These are phyloP conservation scores for Brachyhypopomus gauderio DNA, from an alignment of 2,113 vertebrate genomes.

Conservation along the genomic window DNA sequence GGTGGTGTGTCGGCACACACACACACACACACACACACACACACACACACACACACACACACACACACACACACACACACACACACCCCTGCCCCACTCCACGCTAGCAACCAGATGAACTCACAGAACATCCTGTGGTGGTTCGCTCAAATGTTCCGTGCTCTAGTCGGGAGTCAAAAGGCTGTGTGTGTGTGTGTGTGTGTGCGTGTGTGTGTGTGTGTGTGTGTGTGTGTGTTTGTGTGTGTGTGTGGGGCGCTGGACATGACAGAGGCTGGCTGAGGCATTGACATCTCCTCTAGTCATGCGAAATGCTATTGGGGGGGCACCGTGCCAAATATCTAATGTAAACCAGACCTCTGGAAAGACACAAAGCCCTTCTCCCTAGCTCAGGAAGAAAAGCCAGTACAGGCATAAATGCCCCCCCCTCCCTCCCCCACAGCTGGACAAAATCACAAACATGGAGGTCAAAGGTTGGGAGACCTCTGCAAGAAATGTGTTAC, in stretches of 20 bases:
- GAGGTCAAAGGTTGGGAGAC: constrained; percentile 35
- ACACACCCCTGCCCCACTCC: constrained; percentile 16
- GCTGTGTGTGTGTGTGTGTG: constrained; percentile 27
- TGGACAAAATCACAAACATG: constrained; percentile 35
- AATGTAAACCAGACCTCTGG: constrained; percentile 71
- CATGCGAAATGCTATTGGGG: constrained; percentile 56
- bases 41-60: neutral
- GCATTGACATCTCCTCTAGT: constrained; percentile 67
- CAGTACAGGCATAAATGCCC: neutral
- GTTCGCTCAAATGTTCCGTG: constrained; percentile 66
- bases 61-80: constrained; percentile 12
- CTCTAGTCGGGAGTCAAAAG: constrained; percentile 30
- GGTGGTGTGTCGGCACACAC: neutral
- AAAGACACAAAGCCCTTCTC: constrained; percentile 55
- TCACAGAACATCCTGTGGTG: constrained; percentile 43
- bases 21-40: neutral
- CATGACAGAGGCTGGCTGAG: constrained; percentile 47
- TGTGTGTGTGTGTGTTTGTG: constrained; percentile 32
- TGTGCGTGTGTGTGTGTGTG: constrained; percentile 30
- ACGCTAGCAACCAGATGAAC: constrained; percentile 63
- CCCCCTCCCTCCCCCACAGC: constrained; percentile 6
- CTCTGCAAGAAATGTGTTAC: constrained; percentile 38
- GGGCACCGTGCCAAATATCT: constrained; percentile 62
- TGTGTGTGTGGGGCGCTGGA: constrained; percentile 40
- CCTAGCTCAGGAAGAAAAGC: constrained; percentile 49